Percentiles rank a stretch among this genome's conserved stretches.
These are phyloP conservation scores for Lissonota sp. DNA, from an alignment of 2,888 invertebrate genomes.

Conservation along the genomic window DNA sequence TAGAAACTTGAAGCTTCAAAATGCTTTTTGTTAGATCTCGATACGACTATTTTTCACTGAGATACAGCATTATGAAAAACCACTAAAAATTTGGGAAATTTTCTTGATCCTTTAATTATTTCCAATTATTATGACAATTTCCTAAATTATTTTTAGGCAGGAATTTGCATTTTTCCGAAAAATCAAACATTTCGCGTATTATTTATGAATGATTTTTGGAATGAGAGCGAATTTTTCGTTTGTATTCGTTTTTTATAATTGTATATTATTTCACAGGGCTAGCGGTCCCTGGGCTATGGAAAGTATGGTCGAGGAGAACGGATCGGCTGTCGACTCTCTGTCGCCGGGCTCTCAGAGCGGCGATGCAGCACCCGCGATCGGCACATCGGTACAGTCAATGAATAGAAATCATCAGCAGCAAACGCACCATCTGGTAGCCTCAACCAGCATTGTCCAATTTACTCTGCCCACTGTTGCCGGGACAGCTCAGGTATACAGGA, in stretches of 20 bases:
- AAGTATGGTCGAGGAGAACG: constrained; percentile 97
- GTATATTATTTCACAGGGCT: constrained; percentile 85
- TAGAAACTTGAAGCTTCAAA: too few relatives aligned
- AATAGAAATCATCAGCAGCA: constrained; percentile 83
- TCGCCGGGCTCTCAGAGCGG: constrained; percentile 85
- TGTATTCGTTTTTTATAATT: constrained; percentile 71
- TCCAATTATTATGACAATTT: too few relatives aligned
- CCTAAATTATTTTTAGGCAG: too few relatives aligned
- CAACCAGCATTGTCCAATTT: constrained; percentile 94
- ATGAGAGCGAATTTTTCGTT: too few relatives aligned
- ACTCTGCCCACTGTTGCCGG: constrained; percentile 86
- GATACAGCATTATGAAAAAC: too few relatives aligned
- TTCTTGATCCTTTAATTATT: too few relatives aligned
- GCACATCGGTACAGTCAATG: constrained; percentile 85
- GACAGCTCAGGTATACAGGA: constrained; percentile 82
- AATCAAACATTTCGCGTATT: too few relatives aligned
- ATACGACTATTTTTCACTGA: too few relatives aligned
- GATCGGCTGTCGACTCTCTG: constrained; percentile 87
- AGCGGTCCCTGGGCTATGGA: constrained; percentile 90
- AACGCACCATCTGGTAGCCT: constrained; percentile 85
- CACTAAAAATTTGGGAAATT: too few relatives aligned
- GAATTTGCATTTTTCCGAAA: too few relatives aligned
- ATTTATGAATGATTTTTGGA: too few relatives aligned
- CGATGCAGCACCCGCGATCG: constrained; percentile 85
- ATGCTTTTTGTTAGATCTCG: too few relatives aligned